Evolutionary conservation across 2,113 vertebrate species (phyloP).

Genomic region (Zosterops hypoxanthus): DNA sequence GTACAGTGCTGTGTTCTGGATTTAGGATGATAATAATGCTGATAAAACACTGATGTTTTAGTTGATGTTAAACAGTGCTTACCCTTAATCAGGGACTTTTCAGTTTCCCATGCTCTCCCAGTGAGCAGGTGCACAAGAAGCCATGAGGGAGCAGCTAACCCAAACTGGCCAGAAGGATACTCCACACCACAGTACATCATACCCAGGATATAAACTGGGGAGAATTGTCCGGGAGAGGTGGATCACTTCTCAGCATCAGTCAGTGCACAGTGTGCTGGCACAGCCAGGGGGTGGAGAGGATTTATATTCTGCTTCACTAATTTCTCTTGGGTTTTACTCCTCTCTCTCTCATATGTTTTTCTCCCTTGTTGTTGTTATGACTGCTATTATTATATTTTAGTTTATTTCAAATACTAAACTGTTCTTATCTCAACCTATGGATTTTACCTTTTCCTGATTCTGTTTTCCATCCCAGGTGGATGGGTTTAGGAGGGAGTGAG

Average conservation of each 20-base stretch:
- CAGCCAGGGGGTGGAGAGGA: background rate
- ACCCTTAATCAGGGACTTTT: background rate
- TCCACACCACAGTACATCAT: background rate
- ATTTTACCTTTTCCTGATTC: background rate
- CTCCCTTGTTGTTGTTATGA: background rate
- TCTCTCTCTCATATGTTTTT: background rate
- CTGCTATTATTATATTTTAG: background rate
- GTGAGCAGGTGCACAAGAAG: background rate
- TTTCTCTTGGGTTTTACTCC: background rate
- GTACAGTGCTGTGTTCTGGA: background rate
- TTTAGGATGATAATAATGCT: background rate
- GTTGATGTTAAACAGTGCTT: background rate
- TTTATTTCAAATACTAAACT: background rate
- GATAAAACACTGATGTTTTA: background rate
- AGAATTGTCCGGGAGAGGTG: accelerated
- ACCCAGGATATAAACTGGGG: too few species aligned
- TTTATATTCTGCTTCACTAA: background rate
- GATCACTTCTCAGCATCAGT: background rate
- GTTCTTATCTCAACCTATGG: background rate
- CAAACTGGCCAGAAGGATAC: background rate
- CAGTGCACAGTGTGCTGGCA: too few species aligned
- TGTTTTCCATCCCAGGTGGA: background rate
- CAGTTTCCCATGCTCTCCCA: background rate
- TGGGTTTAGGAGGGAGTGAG: background rate
- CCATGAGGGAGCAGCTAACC: background rate